A percentile compares a stretch with the other conserved stretches of the same genome.
These are phyloP conservation scores for Dromiciops gliroides DNA, from an alignment of 2,113 vertebrate species.

Conservation along the genomic window DNA sequence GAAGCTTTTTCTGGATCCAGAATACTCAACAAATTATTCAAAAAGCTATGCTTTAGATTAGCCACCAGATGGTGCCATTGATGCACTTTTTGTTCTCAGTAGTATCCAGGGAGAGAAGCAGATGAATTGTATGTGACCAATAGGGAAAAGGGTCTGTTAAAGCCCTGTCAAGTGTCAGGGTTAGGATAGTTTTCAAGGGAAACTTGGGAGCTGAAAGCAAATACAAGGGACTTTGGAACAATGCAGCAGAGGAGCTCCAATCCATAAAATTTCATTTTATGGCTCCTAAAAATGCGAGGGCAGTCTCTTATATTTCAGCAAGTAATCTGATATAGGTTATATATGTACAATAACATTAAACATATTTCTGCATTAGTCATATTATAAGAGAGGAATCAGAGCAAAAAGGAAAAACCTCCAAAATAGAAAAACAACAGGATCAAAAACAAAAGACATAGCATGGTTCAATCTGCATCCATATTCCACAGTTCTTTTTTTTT, in stretches of 20 bases:
- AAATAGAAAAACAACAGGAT: too few species aligned
- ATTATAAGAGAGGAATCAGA: too few species aligned
- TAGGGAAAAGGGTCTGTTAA: neutral
- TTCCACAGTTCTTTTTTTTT: too few species aligned
- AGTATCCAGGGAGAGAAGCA: neutral
- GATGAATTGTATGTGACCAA: neutral
- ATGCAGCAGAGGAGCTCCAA: neutral
- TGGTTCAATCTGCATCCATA: too few species aligned
- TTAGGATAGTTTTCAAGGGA: neutral
- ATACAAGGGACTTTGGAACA: neutral
- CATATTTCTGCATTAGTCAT: too few species aligned
- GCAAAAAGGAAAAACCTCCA: too few species aligned
- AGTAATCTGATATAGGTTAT: too few species aligned
- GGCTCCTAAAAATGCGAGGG: neutral
- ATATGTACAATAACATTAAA: too few species aligned
- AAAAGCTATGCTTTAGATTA: neutral
- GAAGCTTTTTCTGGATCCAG: neutral
- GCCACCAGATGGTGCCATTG: constrained; percentile 67
- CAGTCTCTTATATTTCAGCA: neutral
- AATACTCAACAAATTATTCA: neutral
- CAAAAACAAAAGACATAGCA: too few species aligned
- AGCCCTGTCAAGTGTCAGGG: neutral
- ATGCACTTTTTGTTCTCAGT: neutral
- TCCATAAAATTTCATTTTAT: neutral
- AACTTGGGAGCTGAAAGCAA: neutral